Evolutionary conservation across 1,140 invertebrate species (phyloP), one percentile per base, ranked within the genome.

Genomic region (Amyelois transitella): DNA sequence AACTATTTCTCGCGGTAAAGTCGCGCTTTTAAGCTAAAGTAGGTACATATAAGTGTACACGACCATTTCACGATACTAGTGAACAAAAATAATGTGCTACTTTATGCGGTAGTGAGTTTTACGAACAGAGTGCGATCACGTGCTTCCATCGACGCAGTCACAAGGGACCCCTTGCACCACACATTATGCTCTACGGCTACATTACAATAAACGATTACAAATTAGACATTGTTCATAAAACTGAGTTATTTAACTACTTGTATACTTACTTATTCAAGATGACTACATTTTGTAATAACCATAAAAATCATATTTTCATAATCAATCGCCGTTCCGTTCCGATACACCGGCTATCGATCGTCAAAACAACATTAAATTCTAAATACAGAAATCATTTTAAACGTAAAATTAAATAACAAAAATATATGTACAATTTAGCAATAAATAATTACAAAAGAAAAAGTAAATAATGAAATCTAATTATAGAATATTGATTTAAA

Each of bases 401-500:
- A 80, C 66, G 69, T 83, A 83, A 83, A 81, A 83, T 79, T 86
- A 86, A 83, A 86, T 82, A 86, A 86, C 80, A 86, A 86, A 83
- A 77, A 75, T 68, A 82, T 85, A 86, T 86, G 62, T 83, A 86
- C 80, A 86, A 77, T 83, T 81, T 79, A 81, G 66, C 63, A 83
- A 83, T 86, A 86, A 86, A 86, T 86, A 81, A 81, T 83, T 73
- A 81, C 77, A 79, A 75, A 62, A 51, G 5, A 17, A 51, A 45
- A 19, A 24, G 21, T 47, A 17, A 57, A 24, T 25, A 51, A 57
- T 25, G 22, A 22, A 47, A 43, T 55, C 45, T 61, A 63, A 66
- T 64, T 61, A 55, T 53, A 60, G 59, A 70, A 64, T 64, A 61
- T 63, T 14, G 32, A 14, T 38, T n/a, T 38, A 38, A 38, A 38